Evolutionary conservation across 2,888 invertebrate genomes (phyloP).

Genomic region (Eudemis profundana): DNA sequence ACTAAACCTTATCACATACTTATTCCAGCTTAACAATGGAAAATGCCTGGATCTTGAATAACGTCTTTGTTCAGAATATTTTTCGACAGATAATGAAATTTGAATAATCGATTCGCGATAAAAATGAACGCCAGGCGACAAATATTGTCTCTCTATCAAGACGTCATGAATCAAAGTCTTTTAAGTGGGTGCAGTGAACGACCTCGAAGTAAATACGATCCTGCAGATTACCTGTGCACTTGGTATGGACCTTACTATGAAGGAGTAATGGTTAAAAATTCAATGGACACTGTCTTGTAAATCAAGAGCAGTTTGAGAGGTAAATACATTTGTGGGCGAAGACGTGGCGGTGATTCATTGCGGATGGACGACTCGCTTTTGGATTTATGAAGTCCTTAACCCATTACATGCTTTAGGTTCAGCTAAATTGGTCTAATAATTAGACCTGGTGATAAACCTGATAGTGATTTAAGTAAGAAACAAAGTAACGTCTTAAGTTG

Average conservation of each 20-base stretch:
- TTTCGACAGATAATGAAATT: neutral
- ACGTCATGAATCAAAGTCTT: slow-evolving; percentile 53
- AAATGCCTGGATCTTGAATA: neutral
- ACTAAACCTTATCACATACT: no score
- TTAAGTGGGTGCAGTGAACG: slow-evolving; percentile 66
- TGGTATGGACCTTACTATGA: slow-evolving; percentile 55
- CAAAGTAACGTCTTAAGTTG: no score
- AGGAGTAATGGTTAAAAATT: slow-evolving; percentile 57
- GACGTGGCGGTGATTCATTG: slow-evolving; percentile 73
- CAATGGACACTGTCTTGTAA: slow-evolving; percentile 51
- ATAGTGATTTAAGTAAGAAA: no score
- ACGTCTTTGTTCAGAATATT: neutral
- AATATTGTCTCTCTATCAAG: slow-evolving; percentile 47
- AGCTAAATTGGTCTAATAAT: slow-evolving; percentile 23
- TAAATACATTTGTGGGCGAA: slow-evolving; percentile 76
- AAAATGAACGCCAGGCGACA: slow-evolving; percentile 31
- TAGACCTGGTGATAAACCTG: no score
- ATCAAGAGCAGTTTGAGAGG: slow-evolving; percentile 64
- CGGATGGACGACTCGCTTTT: slow-evolving; percentile 66
- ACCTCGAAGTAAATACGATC: slow-evolving; percentile 58
- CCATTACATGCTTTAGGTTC: slow-evolving; percentile 34
- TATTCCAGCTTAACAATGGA: neutral
- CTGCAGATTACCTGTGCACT: slow-evolving; percentile 43
- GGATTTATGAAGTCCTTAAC: slow-evolving; percentile 56
- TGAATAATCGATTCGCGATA: slow-evolving; percentile 26